Base-by-base conservation (phyloP, 2,113 vertebrate genomes). In the Pterophyllum scalare region DNA sequence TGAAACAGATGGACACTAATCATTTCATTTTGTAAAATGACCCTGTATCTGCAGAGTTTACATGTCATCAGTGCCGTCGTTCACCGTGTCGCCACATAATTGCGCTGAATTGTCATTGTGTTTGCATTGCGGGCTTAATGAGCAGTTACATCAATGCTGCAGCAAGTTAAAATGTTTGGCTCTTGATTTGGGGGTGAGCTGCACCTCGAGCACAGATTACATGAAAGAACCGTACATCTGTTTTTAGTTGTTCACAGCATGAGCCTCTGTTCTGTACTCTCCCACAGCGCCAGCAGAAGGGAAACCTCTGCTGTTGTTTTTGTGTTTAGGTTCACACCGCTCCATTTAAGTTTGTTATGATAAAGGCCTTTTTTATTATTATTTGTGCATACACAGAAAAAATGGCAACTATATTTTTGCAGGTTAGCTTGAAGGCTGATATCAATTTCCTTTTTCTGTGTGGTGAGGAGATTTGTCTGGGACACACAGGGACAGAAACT, bases 221-320 rank as follows among this genome's bases (percentile, higher is more conserved):
- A 59, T 75, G 49, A 40, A 75, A 38, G 40, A 74, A 20, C 35
- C 19, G 31, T 54, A 26, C 70, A 75, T 72, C 80, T 75, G 80
- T 40, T 62, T 82, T 59, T 56, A 56, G 70, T 40, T 75, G 70
- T 75, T 81, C 43, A 20, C 75, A 59, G 57, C 57, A 31, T 59
- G 75, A 31, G 46, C 38, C 52, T 52, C 43, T 70, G 43, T 70
- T 70, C 10, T 52, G 43, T 70, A 38, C 74, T 75, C 74, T 76
- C 74, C 35, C 56, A 58, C 74, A 26, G 56, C 43, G 35, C 22
- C 74, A 76, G 54, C 22, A 59, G 74, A 59, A 31, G 19, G 67
- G 19, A 54, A 72, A 49, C 46, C 33, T 26, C 54, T 59, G 74
- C 54, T 59, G 74, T 59, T 59, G 54, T 59, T 75, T 75, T 56